phyloP scores from a whole-genome alignment of 2,888 invertebrate genomes.

The Leucophenga montana region DNA sequence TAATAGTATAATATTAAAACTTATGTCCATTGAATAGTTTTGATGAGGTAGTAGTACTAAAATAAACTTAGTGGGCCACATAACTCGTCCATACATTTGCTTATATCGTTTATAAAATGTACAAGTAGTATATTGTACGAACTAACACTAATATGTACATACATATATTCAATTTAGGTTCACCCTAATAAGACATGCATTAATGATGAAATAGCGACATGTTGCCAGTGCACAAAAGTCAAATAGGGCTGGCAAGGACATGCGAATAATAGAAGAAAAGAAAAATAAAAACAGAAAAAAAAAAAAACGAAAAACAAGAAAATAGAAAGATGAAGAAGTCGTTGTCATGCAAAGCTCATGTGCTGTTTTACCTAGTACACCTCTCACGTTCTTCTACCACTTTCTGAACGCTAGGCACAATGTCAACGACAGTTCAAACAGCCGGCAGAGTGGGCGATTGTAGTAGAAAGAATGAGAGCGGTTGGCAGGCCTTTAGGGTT shows the following conservation, averaged over 20 bases:
- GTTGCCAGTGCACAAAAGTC: neutral
- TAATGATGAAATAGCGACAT: conserved; percentile 20
- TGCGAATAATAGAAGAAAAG: conserved; percentile 5
- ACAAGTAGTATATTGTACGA: too few species aligned
- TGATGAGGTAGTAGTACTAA: too few species aligned
- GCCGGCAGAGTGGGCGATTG: neutral
- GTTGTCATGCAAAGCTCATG: conserved; percentile 26
- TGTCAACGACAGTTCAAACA: conserved; percentile 8
- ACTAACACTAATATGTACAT: too few species aligned
- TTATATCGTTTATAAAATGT: too few species aligned
- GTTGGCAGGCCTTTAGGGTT: neutral
- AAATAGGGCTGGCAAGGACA: conserved; percentile 23
- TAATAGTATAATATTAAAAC: too few species aligned
- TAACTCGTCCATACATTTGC: too few species aligned
- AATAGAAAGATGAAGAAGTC: conserved; percentile 25
- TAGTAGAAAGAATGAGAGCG: neutral
- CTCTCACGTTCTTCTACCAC: neutral
- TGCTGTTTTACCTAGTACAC: neutral
- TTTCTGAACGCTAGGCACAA: conserved; percentile 1
- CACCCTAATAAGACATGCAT: conserved; percentile 12
- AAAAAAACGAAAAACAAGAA: conserved; percentile 27
- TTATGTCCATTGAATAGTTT: too few species aligned
- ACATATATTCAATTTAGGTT: too few species aligned
- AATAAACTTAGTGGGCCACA: too few species aligned
- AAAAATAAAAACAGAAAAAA: conserved; percentile 33